Evolutionary conservation across 2,113 vertebrate species (phyloP), one percentile per base, ranked within the genome.

Genomic region (Xenopus borealis): DNA sequence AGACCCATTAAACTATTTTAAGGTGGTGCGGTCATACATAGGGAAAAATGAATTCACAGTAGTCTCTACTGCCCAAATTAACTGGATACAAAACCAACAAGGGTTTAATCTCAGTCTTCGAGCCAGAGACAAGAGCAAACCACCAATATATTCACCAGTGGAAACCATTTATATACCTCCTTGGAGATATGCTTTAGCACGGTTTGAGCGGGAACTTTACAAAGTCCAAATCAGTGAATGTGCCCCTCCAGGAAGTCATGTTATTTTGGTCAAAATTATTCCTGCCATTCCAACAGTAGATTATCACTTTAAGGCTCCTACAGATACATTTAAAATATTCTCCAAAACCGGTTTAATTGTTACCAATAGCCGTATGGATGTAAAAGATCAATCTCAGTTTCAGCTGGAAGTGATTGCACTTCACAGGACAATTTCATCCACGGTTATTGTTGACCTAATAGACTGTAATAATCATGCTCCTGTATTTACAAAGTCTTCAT

Each of bases 391-490:
- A 81, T 83, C 89, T 65, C 91, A 80, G 8, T 97, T 94, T 79
- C 91, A 94, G 68, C 92, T 98, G 44, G 91, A 94, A 45, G 86
- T 98, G 16, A 81, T 84, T n/a, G 89, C 93, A 0, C 79, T 83
- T 53, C 82, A 85, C 0, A 90, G 90, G 10, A 89, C 89, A 23
- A 85, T 83, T 8, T 86, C 91, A 78, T 86, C 94, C 0, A 81
- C 79, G 1, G 84, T 98, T 1, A 50, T 91, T 14, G 77, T 99
- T 14, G 87, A 95, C 33, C 68, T 99, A 10, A 81, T 64, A 0
- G 97, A 98, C 80, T 94, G 94, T 85, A 99, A 99, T 47, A 94
- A 97, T 80, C 95, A 97, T 0, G 84, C 89, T 72, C 97, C 97
- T 3, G 78, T 80, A 71, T 99, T 98, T 78, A 86, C 71, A 44